Base-by-base conservation (phyloP, 1,140 invertebrate species). In the Periplaneta americana region DNA sequence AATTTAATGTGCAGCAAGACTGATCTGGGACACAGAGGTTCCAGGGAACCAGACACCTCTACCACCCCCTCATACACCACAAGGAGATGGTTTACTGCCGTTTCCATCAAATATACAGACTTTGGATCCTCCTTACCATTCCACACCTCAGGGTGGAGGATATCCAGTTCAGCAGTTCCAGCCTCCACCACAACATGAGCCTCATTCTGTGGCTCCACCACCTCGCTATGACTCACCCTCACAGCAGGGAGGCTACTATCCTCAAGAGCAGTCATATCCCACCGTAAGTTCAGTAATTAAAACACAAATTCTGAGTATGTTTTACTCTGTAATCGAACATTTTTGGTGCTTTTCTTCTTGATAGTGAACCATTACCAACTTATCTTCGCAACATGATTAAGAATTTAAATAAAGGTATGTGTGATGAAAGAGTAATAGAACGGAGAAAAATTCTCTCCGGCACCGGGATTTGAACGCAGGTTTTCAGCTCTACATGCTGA, bases 11-110 rank as follows among this genome's bases (percentile, higher is more conserved):
- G 18, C 76, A 78, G 76, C 76, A 8, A 34, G 76, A 13, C 76
- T 78, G n/a, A 78, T 78, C 28, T 78, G 76, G 76, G 76, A 78
- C 36, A 28, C 76, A 22, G 76, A 78, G 36, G n/a, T 36, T 13
- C 76, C 76, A 36, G 15, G 34, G 8, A 34, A 78, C 18, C 76
- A 34, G 22, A 34, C 76, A 13, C 39, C 22, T 13, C 18, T 57
- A n/a, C 17, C 4, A n/a, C 28, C 48, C 5, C 48, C 22, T 8
- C n/a, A n/a, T n/a, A n/a, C n/a, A n/a, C 48, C 48, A 57, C 48
- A n/a, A 2, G 18, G 32, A 28, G 74, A 75, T 75, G 74, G 74
- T 75, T 28, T 75, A 18, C 33, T 75, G 28, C 74, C 74, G n/a
- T 75, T 75, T 75, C 76, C 35, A 10, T 9, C 34, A 18, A 11